These are phyloP conservation scores for Dicaeum eximium DNA, from an alignment of 2,113 vertebrate genomes.

Conservation along the genomic window DNA sequence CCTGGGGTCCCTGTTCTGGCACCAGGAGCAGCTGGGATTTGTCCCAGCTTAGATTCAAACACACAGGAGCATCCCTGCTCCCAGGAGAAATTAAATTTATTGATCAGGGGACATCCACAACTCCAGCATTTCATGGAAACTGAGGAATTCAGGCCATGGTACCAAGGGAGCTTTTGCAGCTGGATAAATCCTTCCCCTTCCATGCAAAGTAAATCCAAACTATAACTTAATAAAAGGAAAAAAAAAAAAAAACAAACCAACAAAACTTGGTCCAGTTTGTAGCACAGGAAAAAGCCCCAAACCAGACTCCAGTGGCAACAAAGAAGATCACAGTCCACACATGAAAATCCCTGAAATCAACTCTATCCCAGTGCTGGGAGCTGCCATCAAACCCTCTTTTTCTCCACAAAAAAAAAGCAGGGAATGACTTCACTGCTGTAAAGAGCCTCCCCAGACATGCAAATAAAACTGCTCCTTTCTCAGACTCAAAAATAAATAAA, in stretches of 20 bases:
- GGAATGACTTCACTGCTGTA: neutral
- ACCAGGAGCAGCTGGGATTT: neutral
- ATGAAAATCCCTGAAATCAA: neutral
- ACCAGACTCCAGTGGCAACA: neutral
- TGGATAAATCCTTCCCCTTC: neutral
- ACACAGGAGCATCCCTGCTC: neutral
- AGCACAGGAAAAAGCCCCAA: neutral
- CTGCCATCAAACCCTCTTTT: neutral
- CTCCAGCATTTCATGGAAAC: neutral
- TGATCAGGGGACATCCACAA: neutral
- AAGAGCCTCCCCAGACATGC: neutral
- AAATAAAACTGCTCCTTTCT: neutral
- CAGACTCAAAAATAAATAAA: neutral
- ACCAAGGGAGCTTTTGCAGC: neutral
- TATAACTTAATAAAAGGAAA: neutral
- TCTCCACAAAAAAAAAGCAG: neutral
- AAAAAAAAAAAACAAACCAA: neutral
- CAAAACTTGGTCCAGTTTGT: neutral
- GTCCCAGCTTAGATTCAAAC: neutral
- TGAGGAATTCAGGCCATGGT: rapidly evolving
- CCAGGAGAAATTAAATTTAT: rapidly evolving
- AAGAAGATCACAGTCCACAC: neutral
- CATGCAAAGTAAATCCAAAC: neutral
- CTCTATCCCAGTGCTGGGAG: neutral
- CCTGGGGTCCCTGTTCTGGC: rapidly evolving